Conservation (phyloP, 2,888 invertebrate species). For the Coremacera marginata region DNA sequence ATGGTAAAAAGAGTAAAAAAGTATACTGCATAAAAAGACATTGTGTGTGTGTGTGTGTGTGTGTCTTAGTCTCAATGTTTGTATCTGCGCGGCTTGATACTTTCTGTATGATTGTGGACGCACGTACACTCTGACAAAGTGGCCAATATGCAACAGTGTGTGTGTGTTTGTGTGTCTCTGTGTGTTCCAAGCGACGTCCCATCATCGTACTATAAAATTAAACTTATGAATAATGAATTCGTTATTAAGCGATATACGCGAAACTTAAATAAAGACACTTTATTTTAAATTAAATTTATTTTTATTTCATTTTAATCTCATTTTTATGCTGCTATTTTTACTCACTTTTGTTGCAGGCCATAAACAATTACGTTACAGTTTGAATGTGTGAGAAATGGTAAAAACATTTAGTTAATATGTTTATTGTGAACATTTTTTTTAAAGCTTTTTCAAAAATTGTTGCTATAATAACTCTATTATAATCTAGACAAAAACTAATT, state of each 20-base stretch:
- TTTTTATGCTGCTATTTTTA: background rate
- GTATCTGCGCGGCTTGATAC: too few relatives aligned
- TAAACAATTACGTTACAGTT: too few relatives aligned
- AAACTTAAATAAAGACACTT: conserved; percentile 8
- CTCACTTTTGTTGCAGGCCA: too few relatives aligned
- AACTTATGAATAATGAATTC: conserved; percentile 11
- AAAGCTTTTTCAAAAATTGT: too few relatives aligned
- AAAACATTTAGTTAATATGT: too few relatives aligned
- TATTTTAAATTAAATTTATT: background rate
- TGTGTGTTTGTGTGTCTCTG: background rate
- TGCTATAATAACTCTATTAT: too few relatives aligned
- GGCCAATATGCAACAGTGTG: background rate
- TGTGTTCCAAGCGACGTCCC: background rate
- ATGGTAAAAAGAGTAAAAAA: background rate
- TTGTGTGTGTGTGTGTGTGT: background rate
- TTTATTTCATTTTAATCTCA: too few relatives aligned
- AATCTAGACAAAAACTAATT: too few relatives aligned
- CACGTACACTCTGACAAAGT: background rate
- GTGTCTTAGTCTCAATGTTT: background rate
- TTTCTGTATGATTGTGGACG: background rate
- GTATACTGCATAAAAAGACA: background rate
- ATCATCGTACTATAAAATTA: conserved; percentile 5
- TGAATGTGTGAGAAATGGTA: too few relatives aligned
- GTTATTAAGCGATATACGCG: background rate
- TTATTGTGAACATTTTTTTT: too few relatives aligned